phyloP scores from a whole-genome alignment of 2,888 invertebrate species.

The Leptogaster cylindrica region DNA sequence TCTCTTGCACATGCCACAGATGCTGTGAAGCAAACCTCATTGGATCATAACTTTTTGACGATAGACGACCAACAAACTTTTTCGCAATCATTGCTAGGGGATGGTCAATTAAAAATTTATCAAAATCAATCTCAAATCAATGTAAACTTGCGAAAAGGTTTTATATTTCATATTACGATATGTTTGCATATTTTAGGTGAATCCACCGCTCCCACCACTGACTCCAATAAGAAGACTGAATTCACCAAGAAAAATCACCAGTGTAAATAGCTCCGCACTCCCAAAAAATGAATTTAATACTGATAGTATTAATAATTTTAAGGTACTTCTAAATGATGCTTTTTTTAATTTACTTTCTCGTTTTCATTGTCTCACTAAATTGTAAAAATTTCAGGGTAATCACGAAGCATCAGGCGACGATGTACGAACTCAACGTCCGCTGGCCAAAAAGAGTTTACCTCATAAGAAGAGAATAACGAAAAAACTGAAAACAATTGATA shows the following conservation, averaged over 20 bases:
- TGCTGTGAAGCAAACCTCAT: slow-evolving; percentile 11
- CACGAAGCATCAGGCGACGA: slow-evolving; percentile 5
- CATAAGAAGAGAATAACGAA: slow-evolving; percentile 86
- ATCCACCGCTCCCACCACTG: slow-evolving; percentile 47
- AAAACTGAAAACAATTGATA: slow-evolving; percentile 67
- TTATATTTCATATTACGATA: background rate
- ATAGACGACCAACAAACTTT: slow-evolving; percentile 35
- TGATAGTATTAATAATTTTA: slow-evolving; percentile 32
- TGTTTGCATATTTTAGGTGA: slow-evolving; percentile 26
- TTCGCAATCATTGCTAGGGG: slow-evolving; percentile 37
- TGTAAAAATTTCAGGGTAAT: background rate
- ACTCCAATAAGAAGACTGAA: slow-evolving; percentile 48
- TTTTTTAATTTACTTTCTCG: too few relatives aligned
- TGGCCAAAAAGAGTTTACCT: slow-evolving; percentile 73
- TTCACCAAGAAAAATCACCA: slow-evolving; percentile 38
- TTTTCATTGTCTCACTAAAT: too few relatives aligned
- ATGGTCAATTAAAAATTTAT: slow-evolving; percentile 44
- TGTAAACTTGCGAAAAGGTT: slow-evolving; percentile 10
- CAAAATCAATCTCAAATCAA: slow-evolving; percentile 31
- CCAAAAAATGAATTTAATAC: slow-evolving; percentile 17
- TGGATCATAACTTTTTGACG: slow-evolving; percentile 41
- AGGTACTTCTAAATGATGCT: slow-evolving; percentile 17
- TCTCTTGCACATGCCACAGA: slow-evolving; percentile 38
- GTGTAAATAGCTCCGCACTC: slow-evolving; percentile 24
- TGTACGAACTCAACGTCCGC: slow-evolving; percentile 27